These are phyloP conservation scores for Scaptomyza parva DNA, from an alignment of 2,888 invertebrate genomes.

Conservation along the genomic window DNA sequence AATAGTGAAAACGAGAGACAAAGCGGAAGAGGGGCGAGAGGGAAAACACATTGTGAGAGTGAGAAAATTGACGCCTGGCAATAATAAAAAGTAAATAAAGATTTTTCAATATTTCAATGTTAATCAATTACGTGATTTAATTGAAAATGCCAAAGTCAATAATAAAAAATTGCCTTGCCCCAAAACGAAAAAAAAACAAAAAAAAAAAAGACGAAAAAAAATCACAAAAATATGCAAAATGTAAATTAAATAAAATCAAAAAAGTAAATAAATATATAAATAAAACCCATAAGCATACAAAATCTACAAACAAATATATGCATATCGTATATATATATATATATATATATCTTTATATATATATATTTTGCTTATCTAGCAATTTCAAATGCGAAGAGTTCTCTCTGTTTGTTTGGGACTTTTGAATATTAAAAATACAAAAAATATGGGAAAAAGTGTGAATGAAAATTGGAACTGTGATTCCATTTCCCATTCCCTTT, in stretches of 20 bases:
- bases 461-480: conserved; percentile 2
- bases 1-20: not conserved
- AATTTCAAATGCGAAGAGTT: conserved; percentile 51
- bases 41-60: conserved; percentile 1
- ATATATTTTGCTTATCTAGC: conserved; percentile 53
- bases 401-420: conserved; percentile 47
- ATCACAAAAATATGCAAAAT: conserved; percentile 24
- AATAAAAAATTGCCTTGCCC: too few relatives aligned
- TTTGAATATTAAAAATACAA: conserved; percentile 4
- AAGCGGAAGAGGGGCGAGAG: not conserved
- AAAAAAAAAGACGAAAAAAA: conserved; percentile 22
- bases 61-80: conserved; percentile 27
- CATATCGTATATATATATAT: not conserved
- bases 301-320: conserved; percentile 12
- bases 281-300: conserved; percentile 19
- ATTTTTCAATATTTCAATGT: conserved; percentile 66
- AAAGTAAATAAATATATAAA: conserved; percentile 21
- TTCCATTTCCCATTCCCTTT: not conserved
- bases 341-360: conserved; percentile 10
- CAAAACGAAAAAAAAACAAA: not conserved
- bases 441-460: not conserved
- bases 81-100: conserved; percentile 70
- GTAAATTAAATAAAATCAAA: conserved; percentile 23
- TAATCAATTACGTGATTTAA: conserved; percentile 78
- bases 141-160: conserved; percentile 74